A percentile compares a stretch with the other conserved stretches of the same genome.
Conservation (phyloP, 2,888 invertebrate genomes). For the Peribatodes rhomboidaria region DNA sequence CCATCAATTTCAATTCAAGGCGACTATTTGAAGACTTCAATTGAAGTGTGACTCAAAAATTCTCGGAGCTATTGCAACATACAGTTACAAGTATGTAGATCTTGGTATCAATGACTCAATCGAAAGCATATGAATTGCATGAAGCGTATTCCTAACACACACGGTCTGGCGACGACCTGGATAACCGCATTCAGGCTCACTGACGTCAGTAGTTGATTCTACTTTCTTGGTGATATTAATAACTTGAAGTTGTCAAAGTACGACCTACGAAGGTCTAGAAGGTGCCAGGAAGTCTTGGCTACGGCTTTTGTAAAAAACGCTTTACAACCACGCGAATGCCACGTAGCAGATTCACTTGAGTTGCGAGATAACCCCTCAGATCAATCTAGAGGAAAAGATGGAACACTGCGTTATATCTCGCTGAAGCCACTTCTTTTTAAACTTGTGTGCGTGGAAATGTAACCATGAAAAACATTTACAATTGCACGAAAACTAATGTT, state of each 20-base stretch:
- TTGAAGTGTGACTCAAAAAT: slow-evolving; percentile 23
- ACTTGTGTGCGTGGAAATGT: no score
- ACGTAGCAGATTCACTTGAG: no score
- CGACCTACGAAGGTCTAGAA: no score
- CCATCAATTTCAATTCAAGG: slow-evolving; percentile 20
- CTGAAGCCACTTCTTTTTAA: no score
- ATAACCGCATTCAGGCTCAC: slow-evolving; percentile 63
- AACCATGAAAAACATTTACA: no score
- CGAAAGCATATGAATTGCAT: slow-evolving; percentile 12
- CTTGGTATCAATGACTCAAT: slow-evolving; percentile 27
- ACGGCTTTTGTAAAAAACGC: no score
- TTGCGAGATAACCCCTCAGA: no score
- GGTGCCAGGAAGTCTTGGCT: no score
- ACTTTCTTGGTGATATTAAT: neutral
- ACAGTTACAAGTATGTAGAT: slow-evolving; percentile 4
- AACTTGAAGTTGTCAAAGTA: neutral
- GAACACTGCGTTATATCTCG: no score
- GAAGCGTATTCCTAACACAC: slow-evolving; percentile 42
- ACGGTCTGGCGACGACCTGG: slow-evolving; percentile 72
- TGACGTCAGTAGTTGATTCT: slow-evolving; percentile 49
- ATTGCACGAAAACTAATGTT: no score
- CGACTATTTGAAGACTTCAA: slow-evolving; percentile 15
- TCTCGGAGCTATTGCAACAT: slow-evolving; percentile 19
- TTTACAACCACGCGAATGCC: no score
- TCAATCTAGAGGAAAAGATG: no score